phyloP scores from a whole-genome alignment of 2,113 vertebrate genomes.

The Bombycilla garrulus region DNA sequence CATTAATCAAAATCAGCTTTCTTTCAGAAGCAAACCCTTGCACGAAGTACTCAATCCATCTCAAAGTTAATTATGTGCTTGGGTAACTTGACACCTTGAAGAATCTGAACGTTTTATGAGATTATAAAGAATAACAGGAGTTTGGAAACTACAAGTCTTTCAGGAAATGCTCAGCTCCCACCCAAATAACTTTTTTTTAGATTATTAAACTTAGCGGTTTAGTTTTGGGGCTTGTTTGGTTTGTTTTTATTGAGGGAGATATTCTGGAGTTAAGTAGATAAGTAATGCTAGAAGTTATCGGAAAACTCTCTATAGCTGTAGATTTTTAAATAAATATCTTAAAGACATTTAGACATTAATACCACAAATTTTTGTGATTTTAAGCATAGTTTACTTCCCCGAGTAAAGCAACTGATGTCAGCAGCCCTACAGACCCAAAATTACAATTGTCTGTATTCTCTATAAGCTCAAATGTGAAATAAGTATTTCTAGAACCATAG shows the following conservation, averaged over 20 bases:
- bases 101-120: too few relatives aligned
- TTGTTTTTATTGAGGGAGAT: neutral
- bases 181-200: neutral
- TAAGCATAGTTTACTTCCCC: neutral
- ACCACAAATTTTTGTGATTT: neutral
- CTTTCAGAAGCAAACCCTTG: too few relatives aligned
- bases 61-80: too few relatives aligned
- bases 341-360: neutral
- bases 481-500: neutral
- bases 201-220: neutral
- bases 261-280: neutral
- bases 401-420: neutral
- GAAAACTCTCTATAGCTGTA: neutral
- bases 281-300: neutral
- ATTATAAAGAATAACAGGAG: neutral
- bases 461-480: neutral
- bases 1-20: too few relatives aligned
- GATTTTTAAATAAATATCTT: neutral
- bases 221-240: fast-evolving
- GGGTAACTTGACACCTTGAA: too few relatives aligned
- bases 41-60: too few relatives aligned
- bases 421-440: neutral
- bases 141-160: neutral
- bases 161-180: neutral
- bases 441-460: neutral